Conservation (phyloP, 2,113 vertebrate species). For the Ploceus nigricollis region DNA sequence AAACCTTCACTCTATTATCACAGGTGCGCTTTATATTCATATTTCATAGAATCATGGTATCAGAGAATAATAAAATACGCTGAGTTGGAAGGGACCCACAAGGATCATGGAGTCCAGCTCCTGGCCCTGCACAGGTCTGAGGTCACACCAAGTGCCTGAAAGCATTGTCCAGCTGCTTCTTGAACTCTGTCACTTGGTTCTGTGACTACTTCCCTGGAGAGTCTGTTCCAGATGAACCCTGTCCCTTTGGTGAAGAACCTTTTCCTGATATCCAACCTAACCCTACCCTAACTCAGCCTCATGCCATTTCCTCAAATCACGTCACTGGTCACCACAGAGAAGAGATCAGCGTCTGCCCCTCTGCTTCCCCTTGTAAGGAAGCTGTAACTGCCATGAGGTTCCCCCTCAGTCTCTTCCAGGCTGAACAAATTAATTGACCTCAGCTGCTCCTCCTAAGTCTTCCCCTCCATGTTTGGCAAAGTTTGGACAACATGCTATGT, state of each 20-base stretch:
- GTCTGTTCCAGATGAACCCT: neutral
- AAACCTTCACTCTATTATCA: neutral
- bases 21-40: neutral
- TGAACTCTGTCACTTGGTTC: neutral
- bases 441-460: neutral
- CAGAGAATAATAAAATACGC: neutral
- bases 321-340: neutral
- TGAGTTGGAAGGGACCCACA: neutral
- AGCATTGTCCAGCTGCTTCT: neutral
- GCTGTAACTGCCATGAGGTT: fast-evolving
- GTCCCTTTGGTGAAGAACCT: neutral
- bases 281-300: neutral
- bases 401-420: neutral
- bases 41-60: neutral
- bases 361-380: fast-evolving
- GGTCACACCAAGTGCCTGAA: neutral
- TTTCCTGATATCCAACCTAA: neutral
- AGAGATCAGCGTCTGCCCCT: neutral
- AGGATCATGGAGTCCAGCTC: neutral
- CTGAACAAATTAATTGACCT: neutral
- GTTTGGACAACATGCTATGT: neutral
- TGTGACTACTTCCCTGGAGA: neutral
- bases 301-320: fast-evolving
- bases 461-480: neutral
- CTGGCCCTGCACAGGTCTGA: neutral